phyloP scores from a whole-genome alignment of 2,888 invertebrate genomes.

The Lordiphosa andalusiaca region DNA sequence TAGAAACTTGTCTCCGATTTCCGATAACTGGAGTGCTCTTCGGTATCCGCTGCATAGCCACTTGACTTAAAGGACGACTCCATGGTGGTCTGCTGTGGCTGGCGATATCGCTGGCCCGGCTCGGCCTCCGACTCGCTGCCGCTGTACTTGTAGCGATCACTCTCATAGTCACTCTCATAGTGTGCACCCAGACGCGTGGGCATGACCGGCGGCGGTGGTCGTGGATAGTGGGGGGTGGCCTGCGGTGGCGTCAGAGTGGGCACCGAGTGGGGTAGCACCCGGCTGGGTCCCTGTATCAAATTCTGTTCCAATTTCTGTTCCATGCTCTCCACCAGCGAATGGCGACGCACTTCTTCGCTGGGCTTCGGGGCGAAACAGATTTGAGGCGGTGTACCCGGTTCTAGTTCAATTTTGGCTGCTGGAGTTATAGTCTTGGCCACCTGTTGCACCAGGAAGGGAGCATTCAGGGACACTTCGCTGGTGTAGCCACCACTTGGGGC shows the following conservation, averaged over 20 bases:
- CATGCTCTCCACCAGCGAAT: conserved; percentile 82
- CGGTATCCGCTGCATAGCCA: conserved; percentile 87
- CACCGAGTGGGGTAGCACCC: conserved; percentile 82
- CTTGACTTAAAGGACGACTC: conserved; percentile 78
- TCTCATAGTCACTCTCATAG: conserved; percentile 86
- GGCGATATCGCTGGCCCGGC: conserved; percentile 49
- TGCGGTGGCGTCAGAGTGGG: conserved; percentile 82
- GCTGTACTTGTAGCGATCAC: conserved; percentile 85
- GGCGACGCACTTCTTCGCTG: conserved; percentile 79
- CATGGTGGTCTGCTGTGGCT: conserved; percentile 75
- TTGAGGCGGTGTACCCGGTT: conserved; percentile 86
- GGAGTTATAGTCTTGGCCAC: conserved; percentile 45
- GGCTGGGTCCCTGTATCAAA: conserved; percentile 81
- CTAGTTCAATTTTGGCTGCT: conserved; percentile 81
- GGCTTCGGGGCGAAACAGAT: conserved; percentile 83
- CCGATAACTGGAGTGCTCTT: conserved; percentile 82
- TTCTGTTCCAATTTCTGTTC: conserved; percentile 83
- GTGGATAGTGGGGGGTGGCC: conserved; percentile 59
- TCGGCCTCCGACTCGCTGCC: conserved; percentile 84
- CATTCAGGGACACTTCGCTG: conserved; percentile 77
- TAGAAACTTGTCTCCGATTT: conserved; percentile 78
- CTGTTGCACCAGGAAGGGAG: conserved; percentile 81
- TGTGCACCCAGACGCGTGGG: conserved; percentile 83
- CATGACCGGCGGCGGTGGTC: conserved; percentile 82
- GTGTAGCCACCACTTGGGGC: conserved; percentile 64